These are phyloP conservation scores for Lophochroa leadbeateri DNA, from an alignment of 2,113 vertebrate genomes.

Conservation along the genomic window DNA sequence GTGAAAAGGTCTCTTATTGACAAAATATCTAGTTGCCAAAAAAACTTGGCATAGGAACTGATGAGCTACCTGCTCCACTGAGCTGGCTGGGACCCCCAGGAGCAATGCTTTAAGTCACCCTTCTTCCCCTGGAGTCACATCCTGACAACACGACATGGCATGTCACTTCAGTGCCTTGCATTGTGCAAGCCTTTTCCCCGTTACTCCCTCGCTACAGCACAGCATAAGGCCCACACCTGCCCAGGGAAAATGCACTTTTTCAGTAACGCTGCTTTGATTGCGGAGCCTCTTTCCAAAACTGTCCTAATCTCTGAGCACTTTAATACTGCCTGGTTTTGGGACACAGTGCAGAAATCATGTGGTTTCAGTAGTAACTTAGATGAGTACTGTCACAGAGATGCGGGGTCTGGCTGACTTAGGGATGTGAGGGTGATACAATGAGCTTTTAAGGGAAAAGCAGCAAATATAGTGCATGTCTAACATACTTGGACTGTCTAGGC, in stretches of 20 bases:
- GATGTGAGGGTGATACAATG: background rate
- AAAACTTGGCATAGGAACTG: background rate
- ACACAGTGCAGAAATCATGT: background rate
- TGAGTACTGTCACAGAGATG: background rate
- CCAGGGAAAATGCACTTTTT: background rate
- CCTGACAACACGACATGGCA: background rate
- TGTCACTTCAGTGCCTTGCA: fast-evolving
- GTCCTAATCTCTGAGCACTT: background rate
- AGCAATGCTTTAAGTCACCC: background rate
- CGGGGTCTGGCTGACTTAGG: background rate
- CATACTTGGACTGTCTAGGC: background rate
- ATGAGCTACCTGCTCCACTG: background rate
- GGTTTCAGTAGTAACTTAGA: background rate
- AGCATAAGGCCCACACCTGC: background rate
- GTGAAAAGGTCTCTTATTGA: background rate
- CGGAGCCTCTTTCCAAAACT: background rate
- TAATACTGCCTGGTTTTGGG: background rate
- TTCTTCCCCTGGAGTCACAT: background rate
- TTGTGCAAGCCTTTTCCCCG: background rate
- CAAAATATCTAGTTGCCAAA: background rate
- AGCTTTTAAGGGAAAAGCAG: background rate
- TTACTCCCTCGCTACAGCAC: background rate
- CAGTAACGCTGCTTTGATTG: background rate
- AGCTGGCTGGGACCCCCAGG: background rate
- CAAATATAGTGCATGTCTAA: background rate